Percentiles rank a stretch among this genome's conserved stretches.
phyloP scores from a whole-genome alignment of 2,888 invertebrate species.

The Ochropacha duplaris region DNA sequence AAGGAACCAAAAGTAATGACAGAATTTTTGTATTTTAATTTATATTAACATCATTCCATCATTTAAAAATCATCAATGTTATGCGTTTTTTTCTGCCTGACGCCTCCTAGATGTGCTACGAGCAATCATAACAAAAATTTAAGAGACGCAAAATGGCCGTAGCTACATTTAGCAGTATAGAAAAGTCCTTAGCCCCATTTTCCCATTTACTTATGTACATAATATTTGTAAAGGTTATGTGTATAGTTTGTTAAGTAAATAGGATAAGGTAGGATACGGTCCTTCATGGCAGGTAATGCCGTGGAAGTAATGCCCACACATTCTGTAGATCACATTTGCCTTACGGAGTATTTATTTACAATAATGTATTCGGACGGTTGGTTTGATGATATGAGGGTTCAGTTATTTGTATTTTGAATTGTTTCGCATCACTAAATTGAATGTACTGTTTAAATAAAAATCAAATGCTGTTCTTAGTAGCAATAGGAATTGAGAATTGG shows the following conservation, averaged over 20 bases:
- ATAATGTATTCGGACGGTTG: not conserved
- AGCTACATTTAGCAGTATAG: constrained; percentile 8
- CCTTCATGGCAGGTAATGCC: constrained; percentile 37
- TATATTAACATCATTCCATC: too few relatives aligned
- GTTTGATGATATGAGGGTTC: not conserved
- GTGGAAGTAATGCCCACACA: constrained; percentile 36
- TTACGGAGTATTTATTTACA: not conserved
- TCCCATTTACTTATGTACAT: constrained; percentile 5
- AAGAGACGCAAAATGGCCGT: constrained; percentile 15
- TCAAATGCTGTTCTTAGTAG: too few relatives aligned
- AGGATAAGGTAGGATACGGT: constrained; percentile 29
- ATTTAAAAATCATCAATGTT: too few relatives aligned
- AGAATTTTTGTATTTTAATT: too few relatives aligned
- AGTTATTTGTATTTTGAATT: not conserved
- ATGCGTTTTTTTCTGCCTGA: not conserved
- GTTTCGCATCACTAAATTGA: not conserved
- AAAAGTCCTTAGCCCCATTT: constrained; percentile 8
- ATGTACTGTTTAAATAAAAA: not conserved
- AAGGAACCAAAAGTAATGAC: too few relatives aligned
- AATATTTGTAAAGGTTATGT: constrained; percentile 22
- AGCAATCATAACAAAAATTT: not conserved
- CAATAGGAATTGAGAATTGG: too few relatives aligned
- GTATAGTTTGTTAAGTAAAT: constrained; percentile 21
- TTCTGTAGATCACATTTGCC: constrained; percentile 14
- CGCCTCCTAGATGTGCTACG: not conserved